Evolutionary conservation across 1,140 invertebrate species (phyloP).

Genomic region (Anastrepha obliqua): DNA sequence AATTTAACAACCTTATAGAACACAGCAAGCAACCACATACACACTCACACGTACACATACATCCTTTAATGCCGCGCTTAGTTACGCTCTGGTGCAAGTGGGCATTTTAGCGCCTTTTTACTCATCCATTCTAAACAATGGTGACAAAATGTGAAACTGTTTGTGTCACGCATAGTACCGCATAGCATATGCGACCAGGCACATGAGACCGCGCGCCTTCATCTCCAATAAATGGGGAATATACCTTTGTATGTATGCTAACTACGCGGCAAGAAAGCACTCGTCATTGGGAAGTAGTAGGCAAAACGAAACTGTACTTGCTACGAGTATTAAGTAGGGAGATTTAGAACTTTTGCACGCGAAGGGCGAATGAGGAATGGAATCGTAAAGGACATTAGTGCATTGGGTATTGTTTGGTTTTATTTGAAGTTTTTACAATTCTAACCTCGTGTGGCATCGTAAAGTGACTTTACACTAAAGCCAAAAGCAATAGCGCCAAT

Average conservation of each 20-base stretch:
- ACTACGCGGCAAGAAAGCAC: not conserved
- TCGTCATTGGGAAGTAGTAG: not conserved
- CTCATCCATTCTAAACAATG: conserved; percentile 23
- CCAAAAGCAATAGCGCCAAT: not conserved
- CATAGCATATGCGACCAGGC: not conserved
- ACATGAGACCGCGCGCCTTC: not conserved
- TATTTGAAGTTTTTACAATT: conserved; percentile 64
- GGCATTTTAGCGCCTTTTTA: not conserved
- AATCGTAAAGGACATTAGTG: conserved; percentile 65
- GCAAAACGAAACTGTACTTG: not conserved
- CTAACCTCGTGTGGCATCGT: not conserved
- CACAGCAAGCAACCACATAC: not conserved
- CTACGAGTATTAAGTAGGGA: too few relatives aligned
- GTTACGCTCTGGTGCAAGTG: conserved; percentile 49
- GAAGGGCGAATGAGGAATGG: not conserved
- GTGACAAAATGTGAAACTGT: conserved; percentile 22
- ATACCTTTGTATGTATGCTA: not conserved
- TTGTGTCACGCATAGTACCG: not conserved
- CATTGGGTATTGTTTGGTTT: conserved; percentile 59
- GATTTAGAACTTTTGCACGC: not conserved
- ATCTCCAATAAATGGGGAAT: not conserved
- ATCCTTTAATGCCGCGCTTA: not conserved
- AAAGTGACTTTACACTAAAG: not conserved
- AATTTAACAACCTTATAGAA: conserved; percentile 66
- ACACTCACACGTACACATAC: too few relatives aligned